Conservation (phyloP, 2,888 invertebrate species). For the Drosophila mimetica region DNA sequence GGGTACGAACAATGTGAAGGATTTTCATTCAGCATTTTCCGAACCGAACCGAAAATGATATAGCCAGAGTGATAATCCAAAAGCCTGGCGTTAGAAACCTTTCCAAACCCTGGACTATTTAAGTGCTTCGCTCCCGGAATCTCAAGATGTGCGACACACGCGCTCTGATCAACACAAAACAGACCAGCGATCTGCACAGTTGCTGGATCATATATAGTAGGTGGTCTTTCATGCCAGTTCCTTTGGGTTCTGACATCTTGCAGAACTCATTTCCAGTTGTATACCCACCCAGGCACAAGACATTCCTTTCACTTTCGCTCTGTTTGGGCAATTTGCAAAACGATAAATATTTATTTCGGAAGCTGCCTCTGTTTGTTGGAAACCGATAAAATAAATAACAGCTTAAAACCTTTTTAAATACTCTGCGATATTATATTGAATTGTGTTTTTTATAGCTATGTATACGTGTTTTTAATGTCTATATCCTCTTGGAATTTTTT, state of each 20-base stretch:
- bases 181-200: slow-evolving; percentile 88
- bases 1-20: slow-evolving; percentile 31
- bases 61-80: slow-evolving; percentile 1
- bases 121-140: slow-evolving; percentile 10
- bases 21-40: slow-evolving; percentile 32
- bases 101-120: neutral
- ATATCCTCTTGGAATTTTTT: too few species aligned
- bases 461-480: too few species aligned
- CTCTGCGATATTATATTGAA: neutral
- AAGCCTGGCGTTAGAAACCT: neutral
- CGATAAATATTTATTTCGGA: neutral
- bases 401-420: neutral
- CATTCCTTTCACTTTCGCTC: neutral
- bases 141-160: slow-evolving; percentile 86
- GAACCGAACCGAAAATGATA: slow-evolving; percentile 3
- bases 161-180: slow-evolving; percentile 87
- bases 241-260: neutral
- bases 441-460: too few species aligned
- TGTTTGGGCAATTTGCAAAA: neutral
- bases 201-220: slow-evolving; percentile 91
- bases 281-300: neutral
- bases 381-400: neutral
- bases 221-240: neutral
- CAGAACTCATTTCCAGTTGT: neutral
- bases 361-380: neutral